A percentile compares a stretch with the other conserved stretches of the same genome.
Evolutionary conservation across 2,113 vertebrate genomes (phyloP).

Genomic region (Morone saxatilis): DNA sequence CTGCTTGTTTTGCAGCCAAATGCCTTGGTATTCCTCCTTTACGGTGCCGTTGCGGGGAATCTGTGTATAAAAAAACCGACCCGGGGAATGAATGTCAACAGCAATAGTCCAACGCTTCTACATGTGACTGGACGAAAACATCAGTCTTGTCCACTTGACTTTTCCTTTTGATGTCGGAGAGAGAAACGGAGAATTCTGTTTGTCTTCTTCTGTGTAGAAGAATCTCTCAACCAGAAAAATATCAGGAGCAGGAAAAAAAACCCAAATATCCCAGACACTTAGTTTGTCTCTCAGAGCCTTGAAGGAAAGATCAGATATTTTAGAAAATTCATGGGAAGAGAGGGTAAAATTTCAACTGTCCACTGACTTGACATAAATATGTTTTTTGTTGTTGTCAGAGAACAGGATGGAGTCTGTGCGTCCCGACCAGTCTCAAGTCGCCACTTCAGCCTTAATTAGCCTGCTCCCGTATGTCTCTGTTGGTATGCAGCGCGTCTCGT

Average conservation of each 20-base stretch:
- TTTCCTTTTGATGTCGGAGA: slow-evolving; percentile 66
- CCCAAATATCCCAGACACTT: slow-evolving; percentile 66
- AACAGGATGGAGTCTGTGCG: slow-evolving; percentile 51
- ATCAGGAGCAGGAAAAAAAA: slow-evolving; percentile 22
- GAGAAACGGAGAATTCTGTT: slow-evolving; percentile 44
- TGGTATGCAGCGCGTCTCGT: slow-evolving; percentile 82
- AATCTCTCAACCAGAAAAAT: slow-evolving; percentile 61
- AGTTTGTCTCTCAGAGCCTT: slow-evolving; percentile 56
- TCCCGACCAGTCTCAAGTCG: slow-evolving; percentile 51
- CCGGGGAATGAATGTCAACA: slow-evolving; percentile 51
- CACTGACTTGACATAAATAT: slow-evolving; percentile 34
- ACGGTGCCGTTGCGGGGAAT: slow-evolving; percentile 30
- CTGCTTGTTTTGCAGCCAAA: slow-evolving; percentile 58
- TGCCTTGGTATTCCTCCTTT: slow-evolving; percentile 74
- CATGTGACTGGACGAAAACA: slow-evolving; percentile 64
- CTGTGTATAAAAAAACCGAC: slow-evolving; percentile 30
- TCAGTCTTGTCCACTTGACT: slow-evolving; percentile 68
- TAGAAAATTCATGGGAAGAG: slow-evolving; percentile 24
- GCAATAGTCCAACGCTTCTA: slow-evolving; percentile 71
- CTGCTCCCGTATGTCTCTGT: slow-evolving; percentile 63
- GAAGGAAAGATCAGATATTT: slow-evolving; percentile 22
- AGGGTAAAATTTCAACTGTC: slow-evolving; percentile 38
- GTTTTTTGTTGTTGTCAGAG: slow-evolving; percentile 11
- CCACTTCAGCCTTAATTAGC: slow-evolving; percentile 56
- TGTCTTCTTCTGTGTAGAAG: slow-evolving; percentile 52